phyloP scores from a whole-genome alignment of 2,797 vertebrate genomes.

The Lacerta agilis region DNA sequence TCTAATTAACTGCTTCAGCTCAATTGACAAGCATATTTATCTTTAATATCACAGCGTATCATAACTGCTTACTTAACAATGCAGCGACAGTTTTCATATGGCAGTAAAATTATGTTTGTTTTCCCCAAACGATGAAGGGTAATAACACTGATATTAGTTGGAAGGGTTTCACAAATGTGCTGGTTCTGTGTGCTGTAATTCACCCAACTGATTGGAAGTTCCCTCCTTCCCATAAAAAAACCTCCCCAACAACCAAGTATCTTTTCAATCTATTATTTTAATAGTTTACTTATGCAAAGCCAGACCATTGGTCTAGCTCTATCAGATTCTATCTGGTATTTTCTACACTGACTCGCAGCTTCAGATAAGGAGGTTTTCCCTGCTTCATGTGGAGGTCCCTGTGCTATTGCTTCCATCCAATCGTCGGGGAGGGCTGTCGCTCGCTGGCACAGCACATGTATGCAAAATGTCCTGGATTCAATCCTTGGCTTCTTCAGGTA shows the following conservation, averaged over 20 bases:
- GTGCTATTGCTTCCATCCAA: too few species aligned
- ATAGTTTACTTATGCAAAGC: neutral
- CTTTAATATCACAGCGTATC: conserved; percentile 84
- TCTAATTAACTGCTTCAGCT: conserved; percentile 21
- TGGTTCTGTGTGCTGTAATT: conserved; percentile 23
- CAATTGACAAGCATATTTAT: conserved; percentile 79
- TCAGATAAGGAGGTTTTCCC: too few species aligned
- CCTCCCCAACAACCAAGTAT: neutral
- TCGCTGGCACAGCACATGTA: neutral
- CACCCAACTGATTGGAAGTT: conserved; percentile 11
- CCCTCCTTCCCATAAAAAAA: fast-evolving
- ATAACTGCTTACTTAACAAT: conserved; percentile 92
- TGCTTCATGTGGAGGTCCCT: too few species aligned
- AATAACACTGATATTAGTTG: conserved; percentile 34
- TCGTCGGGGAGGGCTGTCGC: too few species aligned
- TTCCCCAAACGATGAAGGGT: conserved; percentile 74
- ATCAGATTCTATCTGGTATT: too few species aligned
- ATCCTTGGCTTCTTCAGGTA: neutral
- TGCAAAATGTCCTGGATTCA: neutral
- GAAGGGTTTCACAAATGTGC: conserved; percentile 40
- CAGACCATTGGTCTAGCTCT: too few species aligned
- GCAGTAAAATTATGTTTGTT: conserved; percentile 79
- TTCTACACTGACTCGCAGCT: too few species aligned
- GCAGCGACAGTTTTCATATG: conserved; percentile 74
- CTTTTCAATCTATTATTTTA: neutral